Base-by-base conservation (phyloP, 1,140 invertebrate species). In the Dufourea novaeangliae region DNA sequence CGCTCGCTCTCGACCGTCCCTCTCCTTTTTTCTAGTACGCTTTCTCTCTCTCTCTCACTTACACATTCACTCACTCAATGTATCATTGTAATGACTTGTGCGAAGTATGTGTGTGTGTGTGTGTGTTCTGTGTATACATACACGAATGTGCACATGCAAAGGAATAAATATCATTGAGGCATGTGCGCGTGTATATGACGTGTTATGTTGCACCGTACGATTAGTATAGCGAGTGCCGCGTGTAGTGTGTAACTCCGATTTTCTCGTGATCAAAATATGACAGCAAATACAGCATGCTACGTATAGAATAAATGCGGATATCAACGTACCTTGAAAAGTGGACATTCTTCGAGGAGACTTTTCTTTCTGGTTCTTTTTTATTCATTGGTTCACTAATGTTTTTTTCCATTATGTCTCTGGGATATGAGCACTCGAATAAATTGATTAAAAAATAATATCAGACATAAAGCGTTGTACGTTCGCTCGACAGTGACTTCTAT, bases 181-280 rank as follows among this genome's bases (percentile, higher is more conserved):
- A 41, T 63, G 67, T 69, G 75, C 75, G 67, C 63, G 75, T 70
- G 29, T 77, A 54, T 44, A 66, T 71, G 67, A 77, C 75, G 75
- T 70, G 75, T 63, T 77, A 77, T 70, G 75, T 77, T 71, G 75
- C 57, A 77, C 59, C 68, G 67, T 63, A 71, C 46, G 68, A 77
- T 52, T 77, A 52, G 57, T 37, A 66, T n/a, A 54, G 34, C n/a
- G 34, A 77, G 27, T 71, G 46, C 67, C 39, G 77, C 71, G 62
- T 62, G 72, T 46, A 79, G 29, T 64, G 71, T 32, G 32, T 67
- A 61, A 63, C 46, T 17, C 8, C 14, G 34, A 63, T 73, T 78
- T 73, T 62, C 27, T 69, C n/a, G 27, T 59, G 20, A 6, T 62
- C 39, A 29, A 59, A 37, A 69, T 54, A 39, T 69, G 46, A 79